Conservation (phyloP, 2,113 vertebrate species). For the Oryctolagus cuniculus region DNA sequence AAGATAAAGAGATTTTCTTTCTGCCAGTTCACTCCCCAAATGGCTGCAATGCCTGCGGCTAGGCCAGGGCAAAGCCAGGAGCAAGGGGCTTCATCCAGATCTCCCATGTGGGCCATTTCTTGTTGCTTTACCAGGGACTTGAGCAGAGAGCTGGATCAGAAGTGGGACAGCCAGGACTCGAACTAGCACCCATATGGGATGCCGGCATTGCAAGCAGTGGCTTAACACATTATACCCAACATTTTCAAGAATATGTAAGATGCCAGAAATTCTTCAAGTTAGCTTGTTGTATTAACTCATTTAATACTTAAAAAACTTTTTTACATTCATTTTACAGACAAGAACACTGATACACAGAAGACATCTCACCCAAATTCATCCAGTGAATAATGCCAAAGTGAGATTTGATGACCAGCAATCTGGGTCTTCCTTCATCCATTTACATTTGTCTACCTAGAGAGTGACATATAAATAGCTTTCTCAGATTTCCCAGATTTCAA, state of each 20-base stretch:
- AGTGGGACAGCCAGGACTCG: too few species aligned
- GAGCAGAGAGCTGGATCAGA: too few species aligned
- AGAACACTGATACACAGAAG: slow-evolving; percentile 4
- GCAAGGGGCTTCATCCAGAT: too few species aligned
- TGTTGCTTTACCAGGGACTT: too few species aligned
- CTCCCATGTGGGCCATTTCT: too few species aligned
- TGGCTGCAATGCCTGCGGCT: too few species aligned
- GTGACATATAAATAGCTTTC: neutral
- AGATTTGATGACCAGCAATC: neutral
- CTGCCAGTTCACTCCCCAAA: too few species aligned
- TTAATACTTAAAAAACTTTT: slow-evolving; percentile 22
- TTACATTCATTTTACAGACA: neutral
- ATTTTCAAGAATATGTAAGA: neutral
- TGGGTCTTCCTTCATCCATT: neutral
- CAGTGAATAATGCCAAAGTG: neutral
- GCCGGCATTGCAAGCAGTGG: too few species aligned
- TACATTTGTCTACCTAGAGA: neutral
- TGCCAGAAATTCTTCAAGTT: neutral
- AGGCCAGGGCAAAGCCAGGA: too few species aligned
- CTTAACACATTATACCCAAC: neutral
- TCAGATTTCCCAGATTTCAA: neutral
- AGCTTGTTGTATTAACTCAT: neutral
- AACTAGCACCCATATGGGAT: too few species aligned
- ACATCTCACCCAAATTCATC: neutral
- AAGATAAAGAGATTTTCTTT: too few species aligned